Conservation (phyloP, 2,797 vertebrate genomes). For the Spatula clypeata region DNA sequence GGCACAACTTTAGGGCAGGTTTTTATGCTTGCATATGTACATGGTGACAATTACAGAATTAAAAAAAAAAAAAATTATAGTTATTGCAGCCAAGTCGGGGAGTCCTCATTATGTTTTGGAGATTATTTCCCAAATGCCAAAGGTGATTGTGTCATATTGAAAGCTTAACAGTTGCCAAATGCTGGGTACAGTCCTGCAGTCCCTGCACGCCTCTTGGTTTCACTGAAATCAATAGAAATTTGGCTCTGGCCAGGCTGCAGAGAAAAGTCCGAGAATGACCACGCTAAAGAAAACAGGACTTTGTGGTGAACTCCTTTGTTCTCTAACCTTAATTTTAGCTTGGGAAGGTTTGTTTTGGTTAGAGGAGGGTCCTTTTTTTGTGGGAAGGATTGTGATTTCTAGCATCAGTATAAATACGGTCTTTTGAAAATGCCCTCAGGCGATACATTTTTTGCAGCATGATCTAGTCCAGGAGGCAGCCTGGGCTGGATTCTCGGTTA, state of each 20-base stretch:
- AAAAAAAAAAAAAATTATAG: not conserved
- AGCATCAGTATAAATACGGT: not conserved
- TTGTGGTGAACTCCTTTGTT: slow-evolving; percentile 10
- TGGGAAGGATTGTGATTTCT: not conserved
- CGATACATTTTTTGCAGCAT: not conserved
- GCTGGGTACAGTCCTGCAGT: not conserved
- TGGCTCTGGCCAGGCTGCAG: rapidly evolving
- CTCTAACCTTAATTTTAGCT: slow-evolving; percentile 1
- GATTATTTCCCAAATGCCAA: slow-evolving; percentile 1
- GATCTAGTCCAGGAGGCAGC: not conserved
- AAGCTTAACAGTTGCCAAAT: not conserved
- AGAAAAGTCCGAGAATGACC: rapidly evolving
- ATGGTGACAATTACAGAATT: not conserved
- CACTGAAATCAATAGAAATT: slow-evolving; percentile 11
- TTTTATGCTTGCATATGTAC: not conserved
- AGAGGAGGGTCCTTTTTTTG: slow-evolving; percentile 13
- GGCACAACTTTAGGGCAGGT: not conserved
- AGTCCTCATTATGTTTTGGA: not conserved
- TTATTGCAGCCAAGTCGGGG: not conserved
- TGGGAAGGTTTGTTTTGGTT: slow-evolving; percentile 1
- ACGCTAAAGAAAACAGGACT: not conserved
- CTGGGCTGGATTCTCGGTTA: not conserved
- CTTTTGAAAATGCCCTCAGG: not conserved
- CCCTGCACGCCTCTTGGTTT: not conserved
- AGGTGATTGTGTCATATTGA: not conserved